Percentiles rank a stretch among this genome's conserved stretches.
Conservation (phyloP, 2,797 vertebrate genomes). For the Myotis myotis region DNA sequence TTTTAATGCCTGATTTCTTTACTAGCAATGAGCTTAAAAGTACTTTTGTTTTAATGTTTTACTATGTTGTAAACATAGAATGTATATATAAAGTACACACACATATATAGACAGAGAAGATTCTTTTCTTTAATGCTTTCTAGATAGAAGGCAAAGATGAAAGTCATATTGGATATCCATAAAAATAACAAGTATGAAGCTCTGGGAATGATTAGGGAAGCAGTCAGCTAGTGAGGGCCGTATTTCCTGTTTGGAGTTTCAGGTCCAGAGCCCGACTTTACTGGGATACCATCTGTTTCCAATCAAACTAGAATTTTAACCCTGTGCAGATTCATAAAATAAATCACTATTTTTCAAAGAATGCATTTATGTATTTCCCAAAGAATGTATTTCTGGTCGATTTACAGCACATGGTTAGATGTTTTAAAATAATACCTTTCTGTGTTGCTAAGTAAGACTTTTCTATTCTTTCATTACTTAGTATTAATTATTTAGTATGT, state of each 20-base stretch:
- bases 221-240: slow-evolving; percentile 89
- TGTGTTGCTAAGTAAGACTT: slow-evolving; percentile 26
- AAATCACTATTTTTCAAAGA: slow-evolving; percentile 71
- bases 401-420: slow-evolving; percentile 54
- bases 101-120: slow-evolving; percentile 73
- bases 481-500: slow-evolving; percentile 46
- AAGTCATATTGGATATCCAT: slow-evolving; percentile 79
- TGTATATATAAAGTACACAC: not conserved
- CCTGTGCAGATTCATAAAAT: slow-evolving; percentile 87
- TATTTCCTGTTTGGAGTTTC: slow-evolving; percentile 94
- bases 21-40: slow-evolving; percentile 39
- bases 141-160: slow-evolving; percentile 80
- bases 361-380: slow-evolving; percentile 60
- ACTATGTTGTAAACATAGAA: slow-evolving; percentile 29
- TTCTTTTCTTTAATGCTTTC: slow-evolving; percentile 84
- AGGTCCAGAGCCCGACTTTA: slow-evolving; percentile 88
- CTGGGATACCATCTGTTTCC: slow-evolving; percentile 93
- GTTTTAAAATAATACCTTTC: slow-evolving; percentile 74
- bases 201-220: slow-evolving; percentile 92
- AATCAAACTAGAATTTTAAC: slow-evolving; percentile 91
- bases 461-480: slow-evolving; percentile 54
- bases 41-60: slow-evolving; percentile 61
- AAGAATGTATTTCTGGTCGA: slow-evolving; percentile 47
- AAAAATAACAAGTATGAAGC: slow-evolving; percentile 90
- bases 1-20: slow-evolving; percentile 55